Evolutionary conservation across 2,797 vertebrate species (phyloP).

Genomic region (Tarsius wallacei): DNA sequence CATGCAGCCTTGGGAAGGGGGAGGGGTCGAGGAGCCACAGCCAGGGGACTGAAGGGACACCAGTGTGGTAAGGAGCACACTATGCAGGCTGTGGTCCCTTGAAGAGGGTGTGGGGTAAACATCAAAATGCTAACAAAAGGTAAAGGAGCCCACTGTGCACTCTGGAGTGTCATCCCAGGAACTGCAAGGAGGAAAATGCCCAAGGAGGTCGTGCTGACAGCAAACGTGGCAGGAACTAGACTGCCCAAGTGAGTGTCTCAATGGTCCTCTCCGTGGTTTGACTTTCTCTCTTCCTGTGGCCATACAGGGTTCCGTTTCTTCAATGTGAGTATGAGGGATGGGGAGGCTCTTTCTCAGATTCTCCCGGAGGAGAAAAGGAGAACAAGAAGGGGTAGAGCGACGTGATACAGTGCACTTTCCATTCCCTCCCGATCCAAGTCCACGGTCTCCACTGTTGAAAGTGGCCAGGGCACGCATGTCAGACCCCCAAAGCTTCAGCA

Average conservation of each 20-base stretch:
- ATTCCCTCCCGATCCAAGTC: too few species aligned
- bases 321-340: neutral
- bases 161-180: neutral
- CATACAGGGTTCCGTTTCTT: neutral
- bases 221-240: neutral
- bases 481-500: neutral
- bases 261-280: neutral
- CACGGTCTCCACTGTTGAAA: neutral
- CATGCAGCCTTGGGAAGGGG: too few species aligned
- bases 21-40: neutral
- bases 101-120: neutral
- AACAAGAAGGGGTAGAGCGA: neutral
- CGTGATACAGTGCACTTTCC: neutral
- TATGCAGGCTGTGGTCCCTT: neutral
- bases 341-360: neutral
- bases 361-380: neutral
- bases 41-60: neutral
- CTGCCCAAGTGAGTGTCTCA: neutral
- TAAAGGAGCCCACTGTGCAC: accelerated
- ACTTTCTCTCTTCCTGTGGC: neutral
- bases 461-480: neutral
- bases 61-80: accelerated
- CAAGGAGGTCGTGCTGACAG: neutral
- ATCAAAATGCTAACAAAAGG: neutral
- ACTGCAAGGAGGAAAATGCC: neutral